Percentiles rank a stretch among this genome's conserved stretches.
phyloP scores from a whole-genome alignment of 2,797 vertebrate species.

The Bucorvus abyssinicus region DNA sequence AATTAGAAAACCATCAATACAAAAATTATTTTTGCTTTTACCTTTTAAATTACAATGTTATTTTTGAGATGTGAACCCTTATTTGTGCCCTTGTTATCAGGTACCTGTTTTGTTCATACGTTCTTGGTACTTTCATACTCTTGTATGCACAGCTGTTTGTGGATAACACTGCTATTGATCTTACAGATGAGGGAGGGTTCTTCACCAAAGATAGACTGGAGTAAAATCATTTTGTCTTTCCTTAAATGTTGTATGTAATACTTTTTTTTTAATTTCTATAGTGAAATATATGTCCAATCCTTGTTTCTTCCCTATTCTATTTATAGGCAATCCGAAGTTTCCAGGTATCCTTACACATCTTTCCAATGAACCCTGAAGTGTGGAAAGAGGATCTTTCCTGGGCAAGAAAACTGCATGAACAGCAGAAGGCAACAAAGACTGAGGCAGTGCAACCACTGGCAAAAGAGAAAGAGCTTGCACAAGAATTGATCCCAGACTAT shows the following conservation, averaged over 20 bases:
- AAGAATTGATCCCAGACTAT: conserved; percentile 88
- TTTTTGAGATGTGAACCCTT: neutral
- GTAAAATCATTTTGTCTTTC: neutral
- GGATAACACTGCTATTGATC: neutral
- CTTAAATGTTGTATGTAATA: neutral
- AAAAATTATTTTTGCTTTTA: neutral
- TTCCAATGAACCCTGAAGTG: conserved; percentile 84
- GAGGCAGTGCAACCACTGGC: conserved; percentile 69
- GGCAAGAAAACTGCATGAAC: conserved; percentile 83
- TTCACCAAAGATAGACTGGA: neutral
- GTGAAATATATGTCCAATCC: neutral
- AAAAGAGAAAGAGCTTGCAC: conserved; percentile 67
- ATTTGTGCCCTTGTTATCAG: neutral
- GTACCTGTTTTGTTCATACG: neutral
- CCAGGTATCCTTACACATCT: conserved; percentile 89
- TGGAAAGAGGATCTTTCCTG: conserved; percentile 94
- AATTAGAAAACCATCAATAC: neutral
- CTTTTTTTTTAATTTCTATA: neutral
- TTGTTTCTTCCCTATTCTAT: neutral
- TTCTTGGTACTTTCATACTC: neutral
- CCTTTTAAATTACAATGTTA: neutral
- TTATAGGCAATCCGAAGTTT: conserved; percentile 80
- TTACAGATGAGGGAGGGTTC: neutral
- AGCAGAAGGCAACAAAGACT: conserved; percentile 76
- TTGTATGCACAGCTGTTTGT: neutral